These are phyloP conservation scores for Pilophorus perplexus DNA, from an alignment of 2,888 invertebrate species.

Conservation along the genomic window DNA sequence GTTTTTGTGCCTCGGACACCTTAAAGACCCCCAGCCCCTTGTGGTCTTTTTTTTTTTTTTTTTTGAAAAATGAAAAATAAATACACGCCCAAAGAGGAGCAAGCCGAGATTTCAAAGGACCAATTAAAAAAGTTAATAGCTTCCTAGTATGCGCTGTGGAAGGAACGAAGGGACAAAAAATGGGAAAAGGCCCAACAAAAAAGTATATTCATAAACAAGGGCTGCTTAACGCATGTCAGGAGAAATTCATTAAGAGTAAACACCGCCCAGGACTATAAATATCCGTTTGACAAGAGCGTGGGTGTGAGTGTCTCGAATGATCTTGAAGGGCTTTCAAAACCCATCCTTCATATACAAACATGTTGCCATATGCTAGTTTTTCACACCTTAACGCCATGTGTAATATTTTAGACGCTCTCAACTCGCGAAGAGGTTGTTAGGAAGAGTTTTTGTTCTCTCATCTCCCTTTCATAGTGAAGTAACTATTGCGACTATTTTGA, in stretches of 20 bases:
- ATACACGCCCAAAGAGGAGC: constrained; percentile 12
- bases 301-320: constrained; percentile 16
- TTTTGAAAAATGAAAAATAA: constrained; percentile 37
- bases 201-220: constrained; percentile 30
- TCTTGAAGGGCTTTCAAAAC: constrained; percentile 26
- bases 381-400: no score
- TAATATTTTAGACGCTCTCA: no score
- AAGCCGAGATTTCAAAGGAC: constrained; percentile 28
- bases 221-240: constrained; percentile 29
- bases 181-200: constrained; percentile 2
- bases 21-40: constrained; percentile 4
- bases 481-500: no score
- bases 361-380: constrained; percentile 27
- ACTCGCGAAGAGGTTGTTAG: no score
- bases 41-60: constrained; percentile 3
- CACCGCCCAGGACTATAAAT: constrained; percentile 28
- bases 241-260: constrained; percentile 34
- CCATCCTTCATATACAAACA: constrained; percentile 1
- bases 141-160: constrained; percentile 32
- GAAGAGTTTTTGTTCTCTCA: no score
- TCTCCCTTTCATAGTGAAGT: no score
- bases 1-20: constrained; percentile 29
- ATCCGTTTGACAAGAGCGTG: constrained; percentile 24
- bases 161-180: neutral
- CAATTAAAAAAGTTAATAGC: constrained; percentile 41